Conservation (phyloP, 1,140 invertebrate species). For the Adoxophyes honmai region DNA sequence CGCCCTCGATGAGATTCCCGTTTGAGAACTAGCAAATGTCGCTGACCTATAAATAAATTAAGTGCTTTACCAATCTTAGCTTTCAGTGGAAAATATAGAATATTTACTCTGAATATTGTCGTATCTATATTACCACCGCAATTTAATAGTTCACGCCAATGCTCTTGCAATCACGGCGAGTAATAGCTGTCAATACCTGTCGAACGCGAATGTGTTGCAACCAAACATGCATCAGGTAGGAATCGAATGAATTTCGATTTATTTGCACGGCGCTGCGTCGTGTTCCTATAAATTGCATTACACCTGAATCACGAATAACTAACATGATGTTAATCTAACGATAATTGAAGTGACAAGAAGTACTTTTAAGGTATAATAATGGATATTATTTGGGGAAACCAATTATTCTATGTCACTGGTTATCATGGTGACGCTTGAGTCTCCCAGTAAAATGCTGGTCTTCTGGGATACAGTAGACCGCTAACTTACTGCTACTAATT, state of each 20-base stretch:
- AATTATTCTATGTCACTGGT: not conserved
- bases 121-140: not conserved
- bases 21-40: not conserved
- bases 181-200: not conserved
- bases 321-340: too few relatives aligned
- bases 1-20: not conserved
- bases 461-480: too few relatives aligned
- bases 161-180: not conserved
- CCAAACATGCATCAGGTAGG: conserved; percentile 1
- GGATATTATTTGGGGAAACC: not conserved
- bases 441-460: too few relatives aligned
- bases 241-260: not conserved
- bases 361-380: not conserved
- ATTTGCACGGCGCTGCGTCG: not conserved
- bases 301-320: too few relatives aligned
- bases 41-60: too few relatives aligned
- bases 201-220: not conserved
- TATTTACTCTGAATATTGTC: not conserved
- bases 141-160: not conserved
- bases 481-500: too few relatives aligned
- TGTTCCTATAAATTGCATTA: too few relatives aligned
- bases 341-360: not conserved
- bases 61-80: too few relatives aligned
- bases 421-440: too few relatives aligned
- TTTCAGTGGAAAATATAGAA: not conserved